Percentiles rank a stretch among this genome's conserved stretches.
Conservation (phyloP, 92 coral and sea anemone species). For the Umimayanthus chanpuru region DNA sequence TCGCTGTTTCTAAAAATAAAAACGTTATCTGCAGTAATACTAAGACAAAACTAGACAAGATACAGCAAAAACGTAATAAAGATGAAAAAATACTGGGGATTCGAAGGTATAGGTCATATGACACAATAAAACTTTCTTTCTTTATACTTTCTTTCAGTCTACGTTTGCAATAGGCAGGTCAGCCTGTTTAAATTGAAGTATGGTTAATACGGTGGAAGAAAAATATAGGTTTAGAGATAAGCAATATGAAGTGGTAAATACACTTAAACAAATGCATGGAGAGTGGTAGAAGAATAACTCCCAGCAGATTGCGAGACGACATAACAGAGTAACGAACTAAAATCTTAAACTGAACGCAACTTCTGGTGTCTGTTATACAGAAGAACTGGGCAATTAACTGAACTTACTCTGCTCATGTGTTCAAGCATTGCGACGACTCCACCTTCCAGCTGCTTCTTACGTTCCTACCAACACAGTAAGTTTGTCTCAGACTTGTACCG, state of each 20-base stretch:
- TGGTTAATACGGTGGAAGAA: not conserved
- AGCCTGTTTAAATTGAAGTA: too few species aligned
- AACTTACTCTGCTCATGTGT: slow-evolving; percentile 93
- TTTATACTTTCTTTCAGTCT: too few species aligned
- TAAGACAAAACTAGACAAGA: too few species aligned
- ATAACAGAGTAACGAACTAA: not conserved
- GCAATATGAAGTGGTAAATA: not conserved
- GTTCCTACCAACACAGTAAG: slow-evolving; percentile 56
- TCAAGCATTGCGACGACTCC: slow-evolving; percentile 73
- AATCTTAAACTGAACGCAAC: too few species aligned
- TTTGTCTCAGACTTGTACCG: not conserved
- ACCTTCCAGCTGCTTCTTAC: slow-evolving; percentile 85
- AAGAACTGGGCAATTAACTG: not conserved
- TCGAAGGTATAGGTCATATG: too few species aligned
- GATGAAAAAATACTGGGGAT: too few species aligned
- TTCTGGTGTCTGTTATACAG: not conserved
- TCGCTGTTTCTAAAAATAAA: too few species aligned
- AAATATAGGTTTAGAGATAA: too few species aligned
- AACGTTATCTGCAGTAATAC: too few species aligned
- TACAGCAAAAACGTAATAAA: too few species aligned
- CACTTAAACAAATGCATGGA: not conserved
- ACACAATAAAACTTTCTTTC: too few species aligned
- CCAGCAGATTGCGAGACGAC: not conserved
- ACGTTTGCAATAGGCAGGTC: not conserved
- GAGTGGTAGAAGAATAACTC: not conserved